These are phyloP conservation scores for Chloropsis cyanopogon DNA, from an alignment of 2,113 vertebrate genomes.

Conservation along the genomic window DNA sequence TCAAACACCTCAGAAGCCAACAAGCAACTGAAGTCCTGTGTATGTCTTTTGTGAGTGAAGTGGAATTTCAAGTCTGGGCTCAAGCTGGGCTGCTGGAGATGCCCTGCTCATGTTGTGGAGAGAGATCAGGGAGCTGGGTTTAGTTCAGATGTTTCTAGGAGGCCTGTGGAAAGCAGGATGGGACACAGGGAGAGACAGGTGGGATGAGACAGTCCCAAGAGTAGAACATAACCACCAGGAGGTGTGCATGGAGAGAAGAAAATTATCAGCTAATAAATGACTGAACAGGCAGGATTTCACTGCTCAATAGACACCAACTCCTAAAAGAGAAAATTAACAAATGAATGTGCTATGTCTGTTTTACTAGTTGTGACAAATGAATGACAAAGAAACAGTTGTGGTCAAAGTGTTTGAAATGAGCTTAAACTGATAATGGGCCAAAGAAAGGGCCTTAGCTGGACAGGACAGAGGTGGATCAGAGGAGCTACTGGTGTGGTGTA, in stretches of 20 bases:
- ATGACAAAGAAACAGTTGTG: neutral
- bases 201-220: neutral
- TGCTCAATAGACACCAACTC: neutral
- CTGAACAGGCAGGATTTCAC: neutral
- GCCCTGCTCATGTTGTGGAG: neutral
- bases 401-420: neutral
- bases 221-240: neutral
- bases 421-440: neutral
- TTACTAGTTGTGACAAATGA: neutral
- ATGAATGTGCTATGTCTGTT: neutral
- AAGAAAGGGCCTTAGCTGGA: neutral
- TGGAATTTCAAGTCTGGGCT: neutral
- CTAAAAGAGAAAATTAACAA: neutral
- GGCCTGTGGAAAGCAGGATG: accelerated
- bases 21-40: neutral
- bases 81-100: neutral
- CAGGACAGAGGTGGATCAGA: neutral
- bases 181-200: too few relatives aligned
- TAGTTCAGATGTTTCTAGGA: neutral
- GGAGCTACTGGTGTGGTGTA: neutral
- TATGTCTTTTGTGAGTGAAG: neutral
- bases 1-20: neutral
- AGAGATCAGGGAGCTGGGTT: accelerated
- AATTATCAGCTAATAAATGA: neutral
- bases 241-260: neutral